Percentiles rank a stretch among this genome's conserved stretches.
Evolutionary conservation across 2,888 invertebrate genomes (phyloP).

Genomic region (Plagodis dolabraria): DNA sequence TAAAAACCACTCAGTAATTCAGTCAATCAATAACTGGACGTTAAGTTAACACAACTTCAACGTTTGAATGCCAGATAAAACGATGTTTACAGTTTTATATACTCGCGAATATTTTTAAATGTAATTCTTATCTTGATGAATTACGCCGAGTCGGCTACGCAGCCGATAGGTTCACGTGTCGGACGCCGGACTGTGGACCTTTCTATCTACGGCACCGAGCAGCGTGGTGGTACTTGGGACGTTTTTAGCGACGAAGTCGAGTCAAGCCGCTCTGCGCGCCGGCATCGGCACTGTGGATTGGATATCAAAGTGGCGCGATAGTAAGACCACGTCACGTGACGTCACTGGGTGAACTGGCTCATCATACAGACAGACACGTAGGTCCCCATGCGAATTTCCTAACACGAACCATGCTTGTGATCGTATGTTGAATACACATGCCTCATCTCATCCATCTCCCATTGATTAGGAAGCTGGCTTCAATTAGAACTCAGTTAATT

Average conservation of each 20-base stretch:
- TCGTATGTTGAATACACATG: conserved; percentile 21
- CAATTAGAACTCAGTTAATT: too few relatives aligned
- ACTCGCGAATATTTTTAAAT: conserved; percentile 19
- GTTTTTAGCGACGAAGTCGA: conserved; percentile 26
- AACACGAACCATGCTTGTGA: conserved; percentile 49
- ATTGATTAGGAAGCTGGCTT: too few relatives aligned
- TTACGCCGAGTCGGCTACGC: conserved; percentile 35
- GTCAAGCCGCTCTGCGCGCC: conserved; percentile 6
- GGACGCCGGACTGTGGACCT: conserved; percentile 51
- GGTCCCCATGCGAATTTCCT: neutral
- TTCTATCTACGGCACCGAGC: conserved; percentile 22
- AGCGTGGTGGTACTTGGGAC: conserved; percentile 39
- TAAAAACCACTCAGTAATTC: conserved; percentile 14
- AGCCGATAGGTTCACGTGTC: conserved; percentile 60
- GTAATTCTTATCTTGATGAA: conserved; percentile 27
- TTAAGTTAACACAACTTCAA: conserved; percentile 13
- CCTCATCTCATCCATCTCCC: too few relatives aligned
- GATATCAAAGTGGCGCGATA: conserved; percentile 75
- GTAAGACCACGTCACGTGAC: conserved; percentile 69
- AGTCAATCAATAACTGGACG: conserved; percentile 13
- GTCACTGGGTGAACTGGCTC: conserved; percentile 29
- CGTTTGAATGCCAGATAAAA: conserved; percentile 28
- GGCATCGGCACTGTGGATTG: conserved; percentile 60
- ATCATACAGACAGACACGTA: conserved; percentile 26
- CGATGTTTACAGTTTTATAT: conserved; percentile 35